A percentile compares a stretch with the other conserved stretches of the same genome.
Evolutionary conservation across 1,140 invertebrate species (phyloP).

Genomic region (Trichogramma pretiosum): DNA sequence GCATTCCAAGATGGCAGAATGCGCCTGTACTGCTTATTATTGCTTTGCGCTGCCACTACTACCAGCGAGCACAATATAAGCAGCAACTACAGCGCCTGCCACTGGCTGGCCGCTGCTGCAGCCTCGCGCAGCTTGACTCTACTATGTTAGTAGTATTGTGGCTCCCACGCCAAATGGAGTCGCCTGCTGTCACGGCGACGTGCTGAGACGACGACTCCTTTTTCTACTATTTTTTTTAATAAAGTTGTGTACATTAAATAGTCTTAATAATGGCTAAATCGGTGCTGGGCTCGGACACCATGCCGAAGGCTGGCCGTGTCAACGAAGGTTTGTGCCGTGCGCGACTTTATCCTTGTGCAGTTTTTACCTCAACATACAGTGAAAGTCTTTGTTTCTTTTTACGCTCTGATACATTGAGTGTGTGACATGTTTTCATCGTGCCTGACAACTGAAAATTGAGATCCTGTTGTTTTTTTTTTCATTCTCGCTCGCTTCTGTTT

Average conservation of each 20-base stretch:
- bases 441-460: too few species aligned
- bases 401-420: too few species aligned
- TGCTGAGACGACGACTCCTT: too few species aligned
- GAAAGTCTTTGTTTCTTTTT: too few species aligned
- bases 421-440: too few species aligned
- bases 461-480: too few species aligned
- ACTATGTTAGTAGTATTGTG: too few species aligned
- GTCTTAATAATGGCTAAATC: slow-evolving; percentile 37
- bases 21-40: too few species aligned
- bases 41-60: too few species aligned
- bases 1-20: background rate
- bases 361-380: background rate
- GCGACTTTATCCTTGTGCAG: background rate
- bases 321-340: slow-evolving; percentile 38
- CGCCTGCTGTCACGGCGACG: too few species aligned
- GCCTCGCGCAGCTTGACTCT: too few species aligned
- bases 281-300: slow-evolving; percentile 36
- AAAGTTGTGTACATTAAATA: slow-evolving; percentile 6
- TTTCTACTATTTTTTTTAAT: slow-evolving; percentile 15
- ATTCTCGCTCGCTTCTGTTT: background rate
- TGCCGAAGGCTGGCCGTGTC: slow-evolving; percentile 41
- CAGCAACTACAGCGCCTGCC: background rate
- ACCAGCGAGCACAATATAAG: background rate
- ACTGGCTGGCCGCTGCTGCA: background rate
- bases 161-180: too few species aligned